These are phyloP conservation scores for Platerodrilus igneus DNA, from an alignment of 2,888 invertebrate genomes.

Conservation along the genomic window DNA sequence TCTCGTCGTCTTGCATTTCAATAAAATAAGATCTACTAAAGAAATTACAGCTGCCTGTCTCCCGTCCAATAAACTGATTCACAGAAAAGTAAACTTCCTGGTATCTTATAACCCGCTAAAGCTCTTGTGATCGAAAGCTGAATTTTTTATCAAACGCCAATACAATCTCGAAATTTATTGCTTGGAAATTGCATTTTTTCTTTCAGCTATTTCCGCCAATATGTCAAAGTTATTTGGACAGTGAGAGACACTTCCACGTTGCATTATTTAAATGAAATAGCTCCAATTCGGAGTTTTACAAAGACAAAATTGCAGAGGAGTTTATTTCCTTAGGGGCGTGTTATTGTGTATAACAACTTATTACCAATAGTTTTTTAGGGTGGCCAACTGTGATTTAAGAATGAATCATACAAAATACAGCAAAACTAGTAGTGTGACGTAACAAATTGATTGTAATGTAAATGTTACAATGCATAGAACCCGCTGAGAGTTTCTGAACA, in stretches of 20 bases:
- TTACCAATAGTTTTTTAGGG: too few relatives aligned
- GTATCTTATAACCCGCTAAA: slow-evolving; percentile 15
- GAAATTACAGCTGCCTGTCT: too few relatives aligned
- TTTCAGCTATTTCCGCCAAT: slow-evolving; percentile 7
- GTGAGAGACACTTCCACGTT: slow-evolving; percentile 11
- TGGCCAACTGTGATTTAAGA: too few relatives aligned
- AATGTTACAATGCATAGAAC: slow-evolving; percentile 16
- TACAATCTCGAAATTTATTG: slow-evolving; percentile 21
- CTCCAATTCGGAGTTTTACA: too few relatives aligned
- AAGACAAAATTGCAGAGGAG: too few relatives aligned
- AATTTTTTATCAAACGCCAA: slow-evolving; percentile 22
- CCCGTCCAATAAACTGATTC: slow-evolving; percentile 15
- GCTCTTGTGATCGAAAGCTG: slow-evolving; percentile 19
- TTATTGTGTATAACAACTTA: too few relatives aligned
- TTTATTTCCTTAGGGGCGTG: too few relatives aligned
- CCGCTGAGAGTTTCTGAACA: slow-evolving; percentile 24
- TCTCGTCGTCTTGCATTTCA: too few relatives aligned
- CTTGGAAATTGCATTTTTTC: slow-evolving; percentile 21
- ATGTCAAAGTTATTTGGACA: slow-evolving; percentile 11
- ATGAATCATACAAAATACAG: too few relatives aligned
- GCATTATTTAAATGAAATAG: slow-evolving; percentile 12
- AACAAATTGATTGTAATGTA: slow-evolving; percentile 21
- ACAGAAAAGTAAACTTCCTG: slow-evolving; percentile 16
- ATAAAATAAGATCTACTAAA: too few relatives aligned
- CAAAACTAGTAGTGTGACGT: slow-evolving; percentile 14